phyloP scores from a whole-genome alignment of 2,888 invertebrate species.

The Trichopria drosophilae region DNA sequence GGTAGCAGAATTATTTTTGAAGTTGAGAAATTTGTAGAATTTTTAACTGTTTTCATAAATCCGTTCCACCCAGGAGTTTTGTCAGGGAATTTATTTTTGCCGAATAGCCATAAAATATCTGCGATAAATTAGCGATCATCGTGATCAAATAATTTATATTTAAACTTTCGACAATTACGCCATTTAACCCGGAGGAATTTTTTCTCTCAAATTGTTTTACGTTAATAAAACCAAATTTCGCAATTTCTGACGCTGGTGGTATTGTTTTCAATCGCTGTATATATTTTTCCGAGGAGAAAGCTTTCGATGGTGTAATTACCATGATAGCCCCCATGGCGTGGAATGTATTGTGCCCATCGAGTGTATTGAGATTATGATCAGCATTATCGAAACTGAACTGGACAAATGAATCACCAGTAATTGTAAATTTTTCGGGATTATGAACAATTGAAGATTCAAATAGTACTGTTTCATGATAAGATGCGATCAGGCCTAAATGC shows the following conservation, averaged over 20 bases:
- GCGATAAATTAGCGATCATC: conserved; percentile 24
- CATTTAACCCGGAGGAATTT: too few species aligned
- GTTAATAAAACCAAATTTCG: conserved; percentile 36
- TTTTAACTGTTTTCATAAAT: conserved; percentile 33
- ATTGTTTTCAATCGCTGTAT: conserved; percentile 37
- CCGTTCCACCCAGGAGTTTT: too few species aligned
- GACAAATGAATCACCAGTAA: conserved; percentile 35
- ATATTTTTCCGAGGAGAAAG: conserved; percentile 23
- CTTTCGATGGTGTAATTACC: conserved; percentile 35
- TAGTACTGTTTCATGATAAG: conserved; percentile 15
- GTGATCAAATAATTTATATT: too few species aligned
- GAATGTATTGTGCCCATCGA: too few species aligned
- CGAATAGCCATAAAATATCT: conserved; percentile 43
- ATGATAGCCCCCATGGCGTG: too few species aligned
- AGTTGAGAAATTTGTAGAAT: conserved; percentile 31
- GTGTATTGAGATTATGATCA: conserved; percentile 40
- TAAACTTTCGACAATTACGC: too few species aligned
- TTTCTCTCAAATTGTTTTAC: conserved; percentile 38
- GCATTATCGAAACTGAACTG: too few species aligned
- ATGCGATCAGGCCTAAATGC: conserved; percentile 19
- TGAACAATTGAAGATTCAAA: conserved; percentile 20
- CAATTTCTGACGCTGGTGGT: too few species aligned
- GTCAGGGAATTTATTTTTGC: conserved; percentile 33
- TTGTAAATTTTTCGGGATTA: conserved; percentile 26
- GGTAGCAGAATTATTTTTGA: conserved; percentile 41